phyloP scores from a whole-genome alignment of 2,888 invertebrate genomes.

The Volucella inanis region DNA sequence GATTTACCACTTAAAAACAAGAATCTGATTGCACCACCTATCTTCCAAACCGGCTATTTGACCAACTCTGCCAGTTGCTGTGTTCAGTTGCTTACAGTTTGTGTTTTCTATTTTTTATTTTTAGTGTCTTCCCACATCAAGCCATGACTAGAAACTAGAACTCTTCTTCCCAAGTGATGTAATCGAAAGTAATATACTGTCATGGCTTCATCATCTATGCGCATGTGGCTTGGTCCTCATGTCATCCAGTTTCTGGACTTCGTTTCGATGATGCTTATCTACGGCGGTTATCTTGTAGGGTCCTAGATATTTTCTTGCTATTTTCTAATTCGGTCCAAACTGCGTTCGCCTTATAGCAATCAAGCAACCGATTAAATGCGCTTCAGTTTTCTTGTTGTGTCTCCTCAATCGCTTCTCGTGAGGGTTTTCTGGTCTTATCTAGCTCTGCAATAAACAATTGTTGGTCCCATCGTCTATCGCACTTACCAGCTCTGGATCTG shows the following conservation, averaged over 20 bases:
- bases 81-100: no score
- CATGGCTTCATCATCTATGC: no score
- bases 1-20: no score
- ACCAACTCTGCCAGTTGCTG: no score
- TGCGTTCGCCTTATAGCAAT: not conserved
- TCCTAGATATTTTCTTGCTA: slow-evolving; percentile 2
- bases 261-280: no score
- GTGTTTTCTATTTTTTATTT: not conserved
- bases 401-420: not conserved
- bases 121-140: not conserved
- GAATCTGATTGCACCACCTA: no score
- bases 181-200: not conserved
- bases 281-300: not conserved
- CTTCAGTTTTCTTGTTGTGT: not conserved
- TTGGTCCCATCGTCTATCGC: not conserved
- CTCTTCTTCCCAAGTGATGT: not conserved
- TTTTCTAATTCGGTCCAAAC: not conserved
- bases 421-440: not conserved
- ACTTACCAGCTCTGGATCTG: not conserved
- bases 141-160: not conserved
- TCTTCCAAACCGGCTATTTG: no score
- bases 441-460: not conserved
- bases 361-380: not conserved
- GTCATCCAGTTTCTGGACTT: no score
- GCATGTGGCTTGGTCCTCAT: not conserved